A percentile compares a stretch with the other conserved stretches of the same genome.
phyloP scores from a whole-genome alignment of 1,140 invertebrate species.

The Brachionus rubens region DNA sequence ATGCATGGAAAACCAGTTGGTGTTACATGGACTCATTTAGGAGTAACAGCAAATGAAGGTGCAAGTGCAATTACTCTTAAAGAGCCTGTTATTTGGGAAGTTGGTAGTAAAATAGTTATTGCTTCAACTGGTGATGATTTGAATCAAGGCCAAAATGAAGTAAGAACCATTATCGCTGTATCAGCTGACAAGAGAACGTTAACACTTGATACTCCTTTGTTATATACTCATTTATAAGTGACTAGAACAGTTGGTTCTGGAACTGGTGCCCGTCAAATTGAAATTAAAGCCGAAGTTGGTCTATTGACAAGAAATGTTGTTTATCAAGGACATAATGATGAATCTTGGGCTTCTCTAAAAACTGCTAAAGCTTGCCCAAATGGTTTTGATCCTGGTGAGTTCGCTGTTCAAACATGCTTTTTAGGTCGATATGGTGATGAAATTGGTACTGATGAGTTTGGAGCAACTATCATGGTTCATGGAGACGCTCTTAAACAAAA shows the following conservation, averaged over 20 bases:
- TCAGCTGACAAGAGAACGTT: constrained; percentile 50
- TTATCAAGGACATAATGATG: constrained; percentile 48
- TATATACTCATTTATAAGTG: constrained; percentile 48
- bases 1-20: constrained; percentile 50
- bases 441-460: constrained; percentile 55
- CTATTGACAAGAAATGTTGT: constrained; percentile 48
- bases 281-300: constrained; percentile 49
- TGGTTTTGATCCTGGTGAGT: constrained; percentile 57
- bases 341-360: constrained; percentile 41
- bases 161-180: constrained; percentile 50
- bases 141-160: constrained; percentile 51
- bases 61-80: constrained; percentile 49
- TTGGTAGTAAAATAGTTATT: constrained; percentile 54
- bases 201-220: constrained; percentile 50
- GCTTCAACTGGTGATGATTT: constrained; percentile 54
- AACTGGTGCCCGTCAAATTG: not conserved
- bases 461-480: constrained; percentile 54
- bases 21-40: constrained; percentile 53
- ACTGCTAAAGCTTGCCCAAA: constrained; percentile 52
- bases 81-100: constrained; percentile 52
- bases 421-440: constrained; percentile 55
- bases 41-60: constrained; percentile 50
- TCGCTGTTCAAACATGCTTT: constrained; percentile 56
- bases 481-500: constrained; percentile 33
- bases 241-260: not conserved